phyloP scores from a whole-genome alignment of 1,140 invertebrate species.

The Euura saliciscinereae region DNA sequence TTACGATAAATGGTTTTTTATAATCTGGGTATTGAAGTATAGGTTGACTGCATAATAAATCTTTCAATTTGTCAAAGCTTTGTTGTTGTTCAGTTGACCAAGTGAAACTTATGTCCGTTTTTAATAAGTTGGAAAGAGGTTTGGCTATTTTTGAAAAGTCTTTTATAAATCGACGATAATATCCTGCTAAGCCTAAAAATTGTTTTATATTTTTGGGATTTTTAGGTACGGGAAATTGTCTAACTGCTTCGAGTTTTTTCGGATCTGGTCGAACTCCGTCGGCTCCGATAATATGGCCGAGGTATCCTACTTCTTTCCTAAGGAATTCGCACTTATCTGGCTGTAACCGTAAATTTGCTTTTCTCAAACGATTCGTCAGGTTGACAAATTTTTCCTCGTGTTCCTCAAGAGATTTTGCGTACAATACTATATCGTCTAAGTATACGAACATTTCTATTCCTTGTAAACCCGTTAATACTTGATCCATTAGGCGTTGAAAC shows the following conservation, averaged over 20 bases:
- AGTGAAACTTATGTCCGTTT: conserved; percentile 23
- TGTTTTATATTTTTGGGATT: too few species aligned
- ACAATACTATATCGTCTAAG: conserved; percentile 5
- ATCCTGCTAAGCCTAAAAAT: too few species aligned
- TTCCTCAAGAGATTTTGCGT: conserved; percentile 26
- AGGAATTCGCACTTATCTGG: conserved; percentile 58
- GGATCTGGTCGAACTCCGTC: conserved; percentile 42
- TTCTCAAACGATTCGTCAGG: conserved; percentile 24
- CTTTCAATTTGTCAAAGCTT: conserved; percentile 20
- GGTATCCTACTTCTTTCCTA: conserved; percentile 49
- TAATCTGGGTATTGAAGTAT: neutral
- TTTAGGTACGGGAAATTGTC: conserved; percentile 44
- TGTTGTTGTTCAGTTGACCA: conserved; percentile 15
- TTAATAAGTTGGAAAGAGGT: neutral
- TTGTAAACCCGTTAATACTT: too few species aligned
- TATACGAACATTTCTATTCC: too few species aligned
- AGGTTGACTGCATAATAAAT: conserved; percentile 12
- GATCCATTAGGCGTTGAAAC: too few species aligned
- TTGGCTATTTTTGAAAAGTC: too few species aligned
- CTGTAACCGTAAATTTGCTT: conserved; percentile 38
- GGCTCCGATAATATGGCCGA: conserved; percentile 53
- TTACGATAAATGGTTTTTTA: neutral
- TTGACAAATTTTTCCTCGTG: conserved; percentile 24
- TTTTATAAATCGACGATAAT: too few species aligned
- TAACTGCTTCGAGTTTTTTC: conserved; percentile 47